Conservation (phyloP, 2,888 invertebrate species). For the Sesia apiformis region DNA sequence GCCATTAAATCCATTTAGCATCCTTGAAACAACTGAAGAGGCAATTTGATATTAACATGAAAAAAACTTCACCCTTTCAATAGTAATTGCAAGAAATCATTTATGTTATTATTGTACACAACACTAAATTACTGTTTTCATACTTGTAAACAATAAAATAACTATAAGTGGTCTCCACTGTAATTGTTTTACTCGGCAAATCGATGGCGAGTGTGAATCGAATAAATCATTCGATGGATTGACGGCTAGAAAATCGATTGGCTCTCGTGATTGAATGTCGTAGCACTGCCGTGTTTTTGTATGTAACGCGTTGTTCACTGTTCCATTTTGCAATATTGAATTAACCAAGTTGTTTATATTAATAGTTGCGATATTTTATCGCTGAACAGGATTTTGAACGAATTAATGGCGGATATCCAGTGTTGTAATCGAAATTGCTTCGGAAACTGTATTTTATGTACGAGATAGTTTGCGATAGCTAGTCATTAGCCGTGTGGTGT, state of each 20-base stretch:
- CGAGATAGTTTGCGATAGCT: not conserved
- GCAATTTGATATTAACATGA: not conserved
- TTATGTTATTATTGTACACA: not conserved
- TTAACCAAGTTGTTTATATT: not conserved
- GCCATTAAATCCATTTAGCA: no score
- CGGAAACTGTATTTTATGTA: not conserved
- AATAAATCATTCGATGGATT: constrained; percentile 55
- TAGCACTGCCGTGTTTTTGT: constrained; percentile 8
- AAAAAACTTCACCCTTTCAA: no score
- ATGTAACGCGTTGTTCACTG: not conserved
- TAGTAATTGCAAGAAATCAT: not conserved
- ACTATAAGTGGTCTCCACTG: not conserved
- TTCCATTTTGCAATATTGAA: not conserved
- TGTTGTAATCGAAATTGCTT: not conserved
- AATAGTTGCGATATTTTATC: not conserved
- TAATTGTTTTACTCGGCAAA: constrained; percentile 13
- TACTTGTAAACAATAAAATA: not conserved
- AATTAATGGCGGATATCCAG: not conserved
- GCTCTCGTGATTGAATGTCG: constrained; percentile 34
- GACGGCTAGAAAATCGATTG: constrained; percentile 61
- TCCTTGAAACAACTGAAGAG: no score
- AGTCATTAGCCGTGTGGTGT: not conserved
- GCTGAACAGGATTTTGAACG: not conserved
- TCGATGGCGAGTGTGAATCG: constrained; percentile 41
- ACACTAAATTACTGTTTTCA: not conserved